A percentile compares a stretch with the other conserved stretches of the same genome.
Conservation (phyloP, 2,113 vertebrate genomes). For the Aplodontia rufa region DNA sequence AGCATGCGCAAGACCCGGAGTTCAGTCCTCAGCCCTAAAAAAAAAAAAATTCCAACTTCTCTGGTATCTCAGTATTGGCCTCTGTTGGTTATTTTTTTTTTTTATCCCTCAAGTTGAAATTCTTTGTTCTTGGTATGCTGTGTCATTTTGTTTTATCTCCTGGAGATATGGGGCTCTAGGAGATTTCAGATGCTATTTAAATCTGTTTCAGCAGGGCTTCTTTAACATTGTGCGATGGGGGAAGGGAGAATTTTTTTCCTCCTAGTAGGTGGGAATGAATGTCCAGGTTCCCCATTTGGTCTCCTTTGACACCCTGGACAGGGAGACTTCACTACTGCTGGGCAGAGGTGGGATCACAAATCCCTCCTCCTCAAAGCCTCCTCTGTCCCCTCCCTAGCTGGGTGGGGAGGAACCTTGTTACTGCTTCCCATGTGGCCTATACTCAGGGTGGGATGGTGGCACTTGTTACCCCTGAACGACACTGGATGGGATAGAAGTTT, state of each 20-base stretch:
- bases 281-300: not conserved
- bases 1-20: too few species aligned
- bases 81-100: not conserved
- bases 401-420: too few species aligned
- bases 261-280: not conserved
- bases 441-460: too few species aligned
- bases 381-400: not conserved
- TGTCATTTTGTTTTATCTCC: not conserved
- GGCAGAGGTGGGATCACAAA: not conserved
- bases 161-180: too few species aligned
- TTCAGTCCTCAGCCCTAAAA: too few species aligned
- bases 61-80: not conserved
- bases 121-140: not conserved
- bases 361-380: too few species aligned
- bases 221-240: not conserved
- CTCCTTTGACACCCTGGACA: not conserved
- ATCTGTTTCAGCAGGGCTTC: not conserved
- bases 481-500: not conserved
- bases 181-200: not conserved
- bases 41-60: too few species aligned
- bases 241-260: not conserved
- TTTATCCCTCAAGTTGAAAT: not conserved
- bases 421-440: not conserved
- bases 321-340: not conserved
- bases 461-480: not conserved